Base-by-base conservation (phyloP, 2,113 vertebrate species). In the Cinclus mexicanus region DNA sequence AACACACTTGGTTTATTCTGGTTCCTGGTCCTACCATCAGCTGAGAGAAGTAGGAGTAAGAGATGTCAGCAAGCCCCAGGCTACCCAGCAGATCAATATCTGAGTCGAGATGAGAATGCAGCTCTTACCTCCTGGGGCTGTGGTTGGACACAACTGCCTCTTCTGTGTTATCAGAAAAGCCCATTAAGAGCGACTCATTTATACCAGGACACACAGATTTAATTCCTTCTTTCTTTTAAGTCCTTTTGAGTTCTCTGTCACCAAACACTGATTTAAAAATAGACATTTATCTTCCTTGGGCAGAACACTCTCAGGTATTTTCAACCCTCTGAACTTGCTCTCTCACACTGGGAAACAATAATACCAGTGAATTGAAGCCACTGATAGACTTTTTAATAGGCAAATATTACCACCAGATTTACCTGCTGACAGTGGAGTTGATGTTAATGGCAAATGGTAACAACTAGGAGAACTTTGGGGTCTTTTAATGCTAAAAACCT, bases 171-270 rank as follows among this genome's bases (percentile, higher is more conserved):
- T 67, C 55, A 91, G 85, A 93, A 94, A 89, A 87, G 63, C 59
- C 82, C 59, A 70, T 93, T 95, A 90, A 74, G 13, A 74, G 71
- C 75, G 88, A 88, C 50, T 28, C 3, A 0, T 88, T 95, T 91
- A 80, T 90, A 64, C 63, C 50, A 67, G 79, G 59, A 90, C 55
- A 88, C 77, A 70, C 11, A 72, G 75, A 72, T 83, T 72, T 83
- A 90, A 87, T 94, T 89, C 68, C 44, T 81, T 93, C 70, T 89
- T 87, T 88, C 80, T 90, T 91, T 92, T 86, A 91, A 76, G 44
- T 69, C 37, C 25, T 68, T 87, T 93, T 55, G 67, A 87, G 68
- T 77, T 86, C 55, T 77, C 63, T 41, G n/a, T 74, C 55, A 80
- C 29, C 55, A 85, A 91, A 87, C 50, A 57, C 11, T 86, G 85